Percentiles rank a stretch among this genome's conserved stretches.
Evolutionary conservation across 1,140 invertebrate genomes (phyloP).

Genomic region (Xylocopa sonorina): DNA sequence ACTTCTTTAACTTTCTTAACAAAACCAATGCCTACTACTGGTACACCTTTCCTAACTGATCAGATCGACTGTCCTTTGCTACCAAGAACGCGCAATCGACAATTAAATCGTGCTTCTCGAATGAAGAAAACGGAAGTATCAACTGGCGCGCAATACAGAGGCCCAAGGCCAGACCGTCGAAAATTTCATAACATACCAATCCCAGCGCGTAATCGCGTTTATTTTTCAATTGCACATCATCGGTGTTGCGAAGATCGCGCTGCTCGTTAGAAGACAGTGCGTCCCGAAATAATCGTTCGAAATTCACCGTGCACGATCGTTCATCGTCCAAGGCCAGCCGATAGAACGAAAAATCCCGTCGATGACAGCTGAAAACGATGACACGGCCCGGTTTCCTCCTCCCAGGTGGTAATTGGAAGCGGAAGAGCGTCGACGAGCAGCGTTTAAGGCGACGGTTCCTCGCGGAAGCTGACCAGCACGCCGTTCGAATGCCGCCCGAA

Average conservation of each 20-base stretch:
- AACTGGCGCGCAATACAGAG: neutral
- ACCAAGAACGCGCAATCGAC: too few species aligned
- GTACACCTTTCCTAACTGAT: too few species aligned
- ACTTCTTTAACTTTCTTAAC: too few species aligned
- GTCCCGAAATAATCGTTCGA: conserved; percentile 38
- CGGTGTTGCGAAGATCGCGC: neutral
- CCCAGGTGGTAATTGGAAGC: too few species aligned
- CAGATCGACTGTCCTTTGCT: too few species aligned
- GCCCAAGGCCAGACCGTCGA: neutral
- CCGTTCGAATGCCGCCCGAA: conserved; percentile 70
- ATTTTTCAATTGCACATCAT: conserved; percentile 13
- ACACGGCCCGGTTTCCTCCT: neutral
- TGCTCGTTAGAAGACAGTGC: neutral
- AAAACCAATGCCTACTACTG: too few species aligned
- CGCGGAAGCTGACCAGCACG: conserved; percentile 23
- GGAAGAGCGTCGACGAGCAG: neutral
- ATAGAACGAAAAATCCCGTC: neutral
- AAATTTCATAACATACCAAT: conserved; percentile 15
- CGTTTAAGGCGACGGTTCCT: conserved; percentile 1
- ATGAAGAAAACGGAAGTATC: too few species aligned
- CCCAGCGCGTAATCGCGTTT: neutral
- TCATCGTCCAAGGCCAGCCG: conserved; percentile 6
- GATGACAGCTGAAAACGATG: neutral
- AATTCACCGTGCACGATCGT: neutral
- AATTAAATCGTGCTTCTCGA: neutral